Percentiles rank a stretch among this genome's conserved stretches.
These are phyloP conservation scores for Malacosoma neustria DNA, from an alignment of 2,888 invertebrate genomes.

Conservation along the genomic window DNA sequence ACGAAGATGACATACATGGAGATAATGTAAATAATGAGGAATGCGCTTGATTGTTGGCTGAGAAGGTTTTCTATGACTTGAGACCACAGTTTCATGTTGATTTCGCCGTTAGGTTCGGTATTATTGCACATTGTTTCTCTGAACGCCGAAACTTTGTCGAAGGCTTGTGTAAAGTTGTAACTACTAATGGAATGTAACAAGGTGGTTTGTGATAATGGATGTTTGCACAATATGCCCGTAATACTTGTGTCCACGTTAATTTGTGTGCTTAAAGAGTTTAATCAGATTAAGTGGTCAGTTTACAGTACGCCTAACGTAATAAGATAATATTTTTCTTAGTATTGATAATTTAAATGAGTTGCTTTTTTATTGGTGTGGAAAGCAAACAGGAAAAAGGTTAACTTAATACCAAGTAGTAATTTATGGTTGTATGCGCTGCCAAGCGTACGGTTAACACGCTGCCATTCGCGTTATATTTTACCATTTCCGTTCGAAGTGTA, in stretches of 20 bases:
- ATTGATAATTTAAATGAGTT: too few species aligned
- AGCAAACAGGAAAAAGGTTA: too few species aligned
- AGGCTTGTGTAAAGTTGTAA: not conserved
- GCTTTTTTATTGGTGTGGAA: too few species aligned
- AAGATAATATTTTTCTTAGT: too few species aligned
- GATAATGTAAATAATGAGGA: constrained; percentile 15
- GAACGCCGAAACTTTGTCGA: not conserved
- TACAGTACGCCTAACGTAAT: not conserved
- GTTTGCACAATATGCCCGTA: not conserved
- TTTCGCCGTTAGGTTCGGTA: constrained; percentile 2
- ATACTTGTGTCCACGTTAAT: not conserved
- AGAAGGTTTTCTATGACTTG: constrained; percentile 21
- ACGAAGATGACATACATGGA: constrained; percentile 27
- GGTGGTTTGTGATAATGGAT: not conserved
- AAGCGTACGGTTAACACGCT: too few species aligned
- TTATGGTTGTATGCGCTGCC: too few species aligned
- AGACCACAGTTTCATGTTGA: constrained; percentile 25
- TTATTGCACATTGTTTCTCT: constrained; percentile 4
- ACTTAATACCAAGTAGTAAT: too few species aligned
- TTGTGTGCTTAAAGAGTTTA: not conserved
- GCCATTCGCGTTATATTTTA: too few species aligned
- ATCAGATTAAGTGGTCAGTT: not conserved
- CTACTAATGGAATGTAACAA: not conserved
- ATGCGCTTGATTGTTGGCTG: constrained; percentile 19
- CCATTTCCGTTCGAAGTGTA: too few species aligned